Base-by-base conservation (phyloP, 2,797 vertebrate species). In the Dendrocincla fuliginosa region DNA sequence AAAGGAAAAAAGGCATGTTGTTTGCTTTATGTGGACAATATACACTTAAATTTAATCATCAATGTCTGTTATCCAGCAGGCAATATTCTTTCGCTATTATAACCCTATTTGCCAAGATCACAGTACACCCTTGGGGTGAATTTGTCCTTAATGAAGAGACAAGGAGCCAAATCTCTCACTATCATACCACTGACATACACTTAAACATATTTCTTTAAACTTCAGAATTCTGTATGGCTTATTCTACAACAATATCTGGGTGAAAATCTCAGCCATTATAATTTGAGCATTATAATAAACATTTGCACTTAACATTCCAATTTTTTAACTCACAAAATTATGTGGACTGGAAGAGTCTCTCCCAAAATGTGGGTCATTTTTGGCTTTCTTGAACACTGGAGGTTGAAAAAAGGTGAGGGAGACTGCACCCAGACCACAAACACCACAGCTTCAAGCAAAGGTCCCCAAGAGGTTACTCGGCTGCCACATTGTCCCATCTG, bases 141-240 rank as follows among this genome's bases (percentile, higher is more conserved):
- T 98, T 98, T 97, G 97, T 99, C 97, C 98, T 98, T 98, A 99
- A 98, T 98, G 96, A 99, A 99, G 94, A 81, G 95, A 97, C 96
- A 97, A 96, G 92, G 90, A 97, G 81, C 90, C 96, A 97, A 95
- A 96, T 95, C 82, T 93, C 89, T 97, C 88, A 92, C 93, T 68
- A 41, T 95, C 97, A 88, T 87, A 91, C 92, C 87, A 93, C 84
- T 96, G 96, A 96, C 94, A 83, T 92, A 84, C 39, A 73, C 32
- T 74, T 74, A 52, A 88, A 91, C 13, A 13, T 94, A 91, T 96
- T 96, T 95, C 89, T 95, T 96, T 95, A 94, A 95, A 97, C 85
- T 96, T 97, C 84, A 82, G 95, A 94, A 93, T 96, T 96, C 96
- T 93, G 47, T 89, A 50, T 87, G 80, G 93, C 71, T 96, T 97